Conservation (phyloP, 2,888 invertebrate genomes). For the Nephrotoma flavescens region DNA sequence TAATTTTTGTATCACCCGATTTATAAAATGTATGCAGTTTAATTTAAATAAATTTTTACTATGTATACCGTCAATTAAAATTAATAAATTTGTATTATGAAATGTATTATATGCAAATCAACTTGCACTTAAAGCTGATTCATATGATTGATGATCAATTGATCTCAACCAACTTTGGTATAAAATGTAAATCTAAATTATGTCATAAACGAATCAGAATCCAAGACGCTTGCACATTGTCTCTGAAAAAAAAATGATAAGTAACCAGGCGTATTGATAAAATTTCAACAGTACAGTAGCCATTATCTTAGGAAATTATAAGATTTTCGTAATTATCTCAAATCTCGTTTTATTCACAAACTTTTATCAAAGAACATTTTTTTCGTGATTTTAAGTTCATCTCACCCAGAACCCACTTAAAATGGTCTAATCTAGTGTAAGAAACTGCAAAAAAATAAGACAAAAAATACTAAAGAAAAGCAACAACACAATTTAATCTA, state of each 20-base stretch:
- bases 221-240: not conserved
- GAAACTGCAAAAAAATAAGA: not conserved
- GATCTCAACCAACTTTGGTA: not conserved
- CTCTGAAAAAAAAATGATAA: no score
- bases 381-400: not conserved
- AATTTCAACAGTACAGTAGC: no score
- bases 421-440: not conserved
- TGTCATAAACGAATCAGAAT: not conserved
- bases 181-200: not conserved
- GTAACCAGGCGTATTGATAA: no score
- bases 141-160: not conserved
- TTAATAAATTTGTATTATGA: not conserved
- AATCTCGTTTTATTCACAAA: not conserved
- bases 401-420: not conserved
- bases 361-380: not conserved
- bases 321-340: not conserved
- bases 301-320: no score
- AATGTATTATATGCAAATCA: not conserved
- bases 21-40: not conserved
- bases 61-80: not conserved
- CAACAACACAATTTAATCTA: not conserved
- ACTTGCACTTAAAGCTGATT: not conserved
- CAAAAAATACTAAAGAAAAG: not conserved
- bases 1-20: not conserved
- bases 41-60: not conserved